These are phyloP conservation scores for Malurus splendens DNA, from an alignment of 2,797 vertebrate species.

Conservation along the genomic window DNA sequence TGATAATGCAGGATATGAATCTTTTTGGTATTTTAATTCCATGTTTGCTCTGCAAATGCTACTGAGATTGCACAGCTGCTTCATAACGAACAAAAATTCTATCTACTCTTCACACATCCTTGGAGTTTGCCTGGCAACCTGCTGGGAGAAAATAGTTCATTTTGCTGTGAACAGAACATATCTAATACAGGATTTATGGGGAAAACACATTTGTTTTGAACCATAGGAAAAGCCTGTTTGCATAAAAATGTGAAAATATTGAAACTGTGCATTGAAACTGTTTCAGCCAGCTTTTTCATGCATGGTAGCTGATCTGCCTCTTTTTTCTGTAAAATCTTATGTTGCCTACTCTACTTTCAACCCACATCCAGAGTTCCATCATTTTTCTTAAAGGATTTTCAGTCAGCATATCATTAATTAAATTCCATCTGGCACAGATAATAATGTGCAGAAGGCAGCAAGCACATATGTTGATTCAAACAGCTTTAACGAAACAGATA, in stretches of 20 bases:
- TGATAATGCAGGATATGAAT: neutral
- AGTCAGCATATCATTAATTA: neutral
- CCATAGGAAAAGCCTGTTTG: neutral
- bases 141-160: neutral
- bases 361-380: neutral
- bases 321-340: neutral
- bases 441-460: neutral
- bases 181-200: neutral
- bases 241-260: neutral
- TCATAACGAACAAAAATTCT: neutral
- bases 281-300: neutral
- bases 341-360: neutral
- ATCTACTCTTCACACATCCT: rapidly evolving
- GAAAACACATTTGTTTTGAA: neutral
- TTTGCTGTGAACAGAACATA: neutral
- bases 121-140: neutral
- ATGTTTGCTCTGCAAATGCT: neutral
- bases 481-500: neutral
- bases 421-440: neutral
- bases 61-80: neutral
- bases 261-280: neutral
- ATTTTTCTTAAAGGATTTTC: neutral
- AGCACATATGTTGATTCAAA: neutral
- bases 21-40: neutral
- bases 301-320: neutral